Evolutionary conservation across 2,113 vertebrate species (phyloP).

Genomic region (Macaca nemestrina): DNA sequence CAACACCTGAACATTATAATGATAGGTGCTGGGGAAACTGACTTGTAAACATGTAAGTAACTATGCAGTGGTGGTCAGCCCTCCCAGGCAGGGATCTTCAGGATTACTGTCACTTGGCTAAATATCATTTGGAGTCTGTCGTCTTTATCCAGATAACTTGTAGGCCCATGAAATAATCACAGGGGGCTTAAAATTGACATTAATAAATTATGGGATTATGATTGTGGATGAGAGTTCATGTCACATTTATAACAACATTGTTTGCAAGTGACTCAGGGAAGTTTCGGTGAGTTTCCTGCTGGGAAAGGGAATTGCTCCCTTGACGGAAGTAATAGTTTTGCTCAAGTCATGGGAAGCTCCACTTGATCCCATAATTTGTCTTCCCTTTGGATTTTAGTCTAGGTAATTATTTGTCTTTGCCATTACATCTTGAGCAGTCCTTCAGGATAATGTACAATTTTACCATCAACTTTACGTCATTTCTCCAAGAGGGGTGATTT

Average conservation of each 20-base stretch:
- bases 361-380: background rate
- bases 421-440: background rate
- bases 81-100: background rate
- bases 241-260: background rate
- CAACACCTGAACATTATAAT: constrained; percentile 13
- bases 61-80: background rate
- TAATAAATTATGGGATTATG: background rate
- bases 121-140: background rate
- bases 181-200: background rate
- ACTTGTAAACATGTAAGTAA: background rate
- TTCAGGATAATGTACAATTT: constrained; percentile 8
- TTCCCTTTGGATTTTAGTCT: background rate
- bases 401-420: background rate
- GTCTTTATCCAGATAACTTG: background rate
- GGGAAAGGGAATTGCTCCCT: constrained; percentile 14
- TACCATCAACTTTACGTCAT: background rate
- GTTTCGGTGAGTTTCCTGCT: constrained; percentile 10
- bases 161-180: background rate
- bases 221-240: background rate
- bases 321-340: background rate
- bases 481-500: background rate
- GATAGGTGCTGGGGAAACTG: background rate
- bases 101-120: background rate
- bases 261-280: constrained; percentile 45
- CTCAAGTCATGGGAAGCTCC: background rate